Percentiles rank a stretch among this genome's conserved stretches.
Conservation (phyloP, 2,797 vertebrate genomes). For the Oreochromis grahami region DNA sequence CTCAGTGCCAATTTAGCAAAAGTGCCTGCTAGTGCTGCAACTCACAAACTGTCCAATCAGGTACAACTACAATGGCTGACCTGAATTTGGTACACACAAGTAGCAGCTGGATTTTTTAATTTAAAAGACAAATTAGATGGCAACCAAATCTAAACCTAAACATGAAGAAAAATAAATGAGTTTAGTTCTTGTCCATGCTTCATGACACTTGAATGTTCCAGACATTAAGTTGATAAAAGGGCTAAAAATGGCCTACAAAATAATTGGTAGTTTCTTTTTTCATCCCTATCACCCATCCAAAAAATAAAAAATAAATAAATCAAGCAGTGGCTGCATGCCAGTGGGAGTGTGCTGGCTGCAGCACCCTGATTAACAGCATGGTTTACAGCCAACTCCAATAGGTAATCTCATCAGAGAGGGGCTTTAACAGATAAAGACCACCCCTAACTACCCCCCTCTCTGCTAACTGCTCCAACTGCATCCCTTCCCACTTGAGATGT, state of each 20-base stretch:
- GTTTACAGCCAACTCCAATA: slow-evolving; percentile 85
- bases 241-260: slow-evolving; percentile 50
- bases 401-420: slow-evolving; percentile 84
- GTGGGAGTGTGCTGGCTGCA: slow-evolving; percentile 79
- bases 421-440: slow-evolving; percentile 84
- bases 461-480: slow-evolving; percentile 21
- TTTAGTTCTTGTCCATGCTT: slow-evolving; percentile 17
- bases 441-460: slow-evolving; percentile 51
- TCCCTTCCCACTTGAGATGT: slow-evolving; percentile 44
- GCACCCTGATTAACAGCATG: slow-evolving; percentile 84
- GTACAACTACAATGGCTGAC: background rate
- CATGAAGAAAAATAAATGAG: slow-evolving; percentile 8
- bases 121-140: slow-evolving; percentile 18
- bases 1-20: slow-evolving; percentile 50
- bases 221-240: slow-evolving; percentile 14
- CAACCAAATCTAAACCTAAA: slow-evolving; percentile 7
- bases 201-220: slow-evolving; percentile 25
- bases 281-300: background rate
- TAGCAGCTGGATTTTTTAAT: slow-evolving; percentile 8
- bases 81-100: slow-evolving; percentile 2
- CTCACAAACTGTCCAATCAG: slow-evolving; percentile 37
- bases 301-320: slow-evolving; percentile 4
- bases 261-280: slow-evolving; percentile 38
- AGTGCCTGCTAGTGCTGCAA: slow-evolving; percentile 53
- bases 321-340: slow-evolving; percentile 76